A percentile compares a stretch with the other conserved stretches of the same genome.
Evolutionary conservation across 2,888 invertebrate species (phyloP).

Genomic region (Tetragnatha montana): DNA sequence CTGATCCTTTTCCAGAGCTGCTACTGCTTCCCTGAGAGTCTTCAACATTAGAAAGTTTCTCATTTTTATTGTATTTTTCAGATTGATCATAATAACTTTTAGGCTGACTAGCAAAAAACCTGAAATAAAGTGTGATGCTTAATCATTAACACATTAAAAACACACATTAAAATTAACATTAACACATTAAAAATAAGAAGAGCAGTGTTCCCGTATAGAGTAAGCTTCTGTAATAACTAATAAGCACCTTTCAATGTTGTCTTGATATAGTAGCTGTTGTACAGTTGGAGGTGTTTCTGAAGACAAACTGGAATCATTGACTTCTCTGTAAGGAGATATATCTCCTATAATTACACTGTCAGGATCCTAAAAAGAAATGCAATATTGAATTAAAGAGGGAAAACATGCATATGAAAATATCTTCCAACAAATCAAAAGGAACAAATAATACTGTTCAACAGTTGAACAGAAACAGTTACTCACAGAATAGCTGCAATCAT

Average conservation of each 20-base stretch:
- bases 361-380: constrained; percentile 44
- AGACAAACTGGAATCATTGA: constrained; percentile 80
- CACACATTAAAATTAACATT: not conserved
- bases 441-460: too few species aligned
- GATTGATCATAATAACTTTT: constrained; percentile 70
- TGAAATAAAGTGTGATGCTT: not conserved
- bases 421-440: not conserved
- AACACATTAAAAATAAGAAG: not conserved
- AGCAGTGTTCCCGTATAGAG: too few species aligned
- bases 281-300: constrained; percentile 91
- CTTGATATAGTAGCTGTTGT: constrained; percentile 79
- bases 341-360: constrained; percentile 77
- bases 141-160: not conserved
- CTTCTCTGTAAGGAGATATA: constrained; percentile 77
- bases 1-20: constrained; percentile 61
- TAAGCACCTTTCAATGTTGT: constrained; percentile 83
- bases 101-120: constrained; percentile 71
- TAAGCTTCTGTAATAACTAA: not conserved
- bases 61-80: constrained; percentile 61
- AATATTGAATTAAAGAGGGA: not conserved
- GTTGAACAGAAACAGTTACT: not conserved
- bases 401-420: not conserved
- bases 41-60: constrained; percentile 49
- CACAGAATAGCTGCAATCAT: not conserved
- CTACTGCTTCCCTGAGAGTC: constrained; percentile 45